phyloP scores from a whole-genome alignment of 37 sponge, comb jelly and placozoan genomes.

The Mnemiopsis leidyi region DNA sequence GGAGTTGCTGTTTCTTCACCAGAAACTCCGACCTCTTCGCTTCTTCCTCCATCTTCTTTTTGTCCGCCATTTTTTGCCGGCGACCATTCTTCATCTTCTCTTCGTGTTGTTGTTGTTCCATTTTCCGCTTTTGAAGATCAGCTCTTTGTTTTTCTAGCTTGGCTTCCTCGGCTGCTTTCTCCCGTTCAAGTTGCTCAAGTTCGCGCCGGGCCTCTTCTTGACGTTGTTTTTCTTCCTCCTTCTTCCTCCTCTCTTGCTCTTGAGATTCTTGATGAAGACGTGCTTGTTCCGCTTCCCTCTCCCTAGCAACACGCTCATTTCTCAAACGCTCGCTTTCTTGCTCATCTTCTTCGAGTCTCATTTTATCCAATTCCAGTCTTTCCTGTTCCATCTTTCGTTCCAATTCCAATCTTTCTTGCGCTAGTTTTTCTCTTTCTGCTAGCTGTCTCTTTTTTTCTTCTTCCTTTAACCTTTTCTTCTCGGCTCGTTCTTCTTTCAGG shows the following conservation, averaged over 20 bases:
- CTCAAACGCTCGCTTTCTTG: background rate
- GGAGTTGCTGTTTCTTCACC: background rate
- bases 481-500: background rate
- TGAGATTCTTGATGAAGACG: background rate
- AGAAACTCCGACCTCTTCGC: background rate
- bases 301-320: background rate
- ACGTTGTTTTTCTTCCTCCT: background rate
- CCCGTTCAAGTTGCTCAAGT: background rate
- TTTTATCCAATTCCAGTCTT: background rate
- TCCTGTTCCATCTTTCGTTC: background rate
- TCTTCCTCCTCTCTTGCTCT: background rate
- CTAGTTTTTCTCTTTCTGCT: background rate
- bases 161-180: background rate
- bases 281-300: background rate
- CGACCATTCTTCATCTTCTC: background rate
- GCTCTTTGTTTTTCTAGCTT: background rate
- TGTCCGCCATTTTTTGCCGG: background rate
- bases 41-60: background rate
- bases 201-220: background rate
- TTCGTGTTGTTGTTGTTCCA: background rate
- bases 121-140: background rate
- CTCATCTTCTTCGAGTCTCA: background rate
- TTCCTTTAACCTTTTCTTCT: background rate
- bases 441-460: background rate
- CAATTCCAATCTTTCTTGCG: background rate